Evolutionary conservation across 2,797 vertebrate species (phyloP).

Genomic region (Pteronotus mesoamericanus): DNA sequence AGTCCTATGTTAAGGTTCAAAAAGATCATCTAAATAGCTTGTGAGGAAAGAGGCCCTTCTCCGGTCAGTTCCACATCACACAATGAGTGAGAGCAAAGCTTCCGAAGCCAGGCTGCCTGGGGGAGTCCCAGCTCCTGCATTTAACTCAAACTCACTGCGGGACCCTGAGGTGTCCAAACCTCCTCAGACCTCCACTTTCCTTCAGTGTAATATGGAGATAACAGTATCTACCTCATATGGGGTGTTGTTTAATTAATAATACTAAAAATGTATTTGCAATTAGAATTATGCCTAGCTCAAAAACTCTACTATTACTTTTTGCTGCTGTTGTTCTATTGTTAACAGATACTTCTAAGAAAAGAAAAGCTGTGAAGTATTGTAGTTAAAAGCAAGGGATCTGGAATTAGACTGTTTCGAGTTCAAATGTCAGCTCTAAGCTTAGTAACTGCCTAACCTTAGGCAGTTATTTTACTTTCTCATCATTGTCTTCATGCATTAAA

Average conservation of each 20-base stretch:
- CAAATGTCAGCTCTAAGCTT: not conserved
- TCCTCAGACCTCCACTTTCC: not conserved
- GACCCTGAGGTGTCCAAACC: not conserved
- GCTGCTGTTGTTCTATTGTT: not conserved
- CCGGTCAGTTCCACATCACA: not conserved
- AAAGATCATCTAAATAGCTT: not conserved
- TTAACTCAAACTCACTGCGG: not conserved
- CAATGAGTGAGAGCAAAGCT: not conserved
- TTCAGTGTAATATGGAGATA: not conserved
- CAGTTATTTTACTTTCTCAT: not conserved
- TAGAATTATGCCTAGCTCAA: not conserved
- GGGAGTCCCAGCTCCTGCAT: not conserved
- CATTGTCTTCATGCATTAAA: not conserved
- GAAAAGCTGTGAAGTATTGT: not conserved
- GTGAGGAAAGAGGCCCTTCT: not conserved
- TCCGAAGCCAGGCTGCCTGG: not conserved
- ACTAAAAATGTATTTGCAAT: not conserved
- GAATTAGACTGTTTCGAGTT: not conserved
- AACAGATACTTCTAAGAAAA: conserved; percentile 27
- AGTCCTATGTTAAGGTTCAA: not conserved
- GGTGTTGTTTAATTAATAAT: not conserved
- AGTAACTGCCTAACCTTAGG: not conserved
- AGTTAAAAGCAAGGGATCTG: not conserved
- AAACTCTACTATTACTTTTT: not conserved
- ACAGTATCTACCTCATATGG: not conserved